Evolutionary conservation across 2,888 invertebrate genomes (phyloP), one percentile per base, ranked within the genome.

Genomic region (Macrophya annulata): DNA sequence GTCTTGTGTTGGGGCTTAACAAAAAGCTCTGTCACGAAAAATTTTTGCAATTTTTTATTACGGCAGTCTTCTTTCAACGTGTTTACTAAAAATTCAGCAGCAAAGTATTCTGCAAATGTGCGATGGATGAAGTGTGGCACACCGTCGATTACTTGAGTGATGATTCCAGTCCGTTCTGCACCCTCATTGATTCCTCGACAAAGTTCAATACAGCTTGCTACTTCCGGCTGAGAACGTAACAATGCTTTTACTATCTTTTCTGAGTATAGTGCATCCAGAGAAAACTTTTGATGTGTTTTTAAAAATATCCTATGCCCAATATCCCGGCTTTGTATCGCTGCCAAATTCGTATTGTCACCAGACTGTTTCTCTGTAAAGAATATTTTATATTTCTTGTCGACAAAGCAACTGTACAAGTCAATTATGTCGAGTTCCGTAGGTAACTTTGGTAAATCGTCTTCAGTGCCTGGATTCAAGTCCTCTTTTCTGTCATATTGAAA

Each of bases 21-120:
- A 9, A 71, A n/a, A 31, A 71, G 6, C 40, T 71, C 37, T 2
- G 17, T 1, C 6, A 71, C 71, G 9, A 71, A 71, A 15, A 71
- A 71, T 71, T 40, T 31, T 40, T 2, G 31, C 1, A 71, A n/a
- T 17, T 3, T 9, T n/a, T 40, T 2, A 71, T 71, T 9, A 5
- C 71, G 9, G 1, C 8, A 17, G n/a, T 71, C 0, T 8, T n/a
- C 1, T 8, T 6, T 17, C 40, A 71, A n/a, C 6, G 8, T 40
- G 17, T n/a, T 0, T n/a, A 5, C 0, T 9, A 71, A n/a, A 40
- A 71, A 71, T n/a, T 12, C 8, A 6, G 71, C 71, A 40, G 40
- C 71, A 40, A 71, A 43, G 8, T 71, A 71, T 15, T 71, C 71
- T 71, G 71, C 71, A 4, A 71, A 40, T n/a, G 71, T 40, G 1